These are phyloP conservation scores for Elymnias hypermnestra DNA, from an alignment of 1,140 invertebrate genomes.

Conservation along the genomic window DNA sequence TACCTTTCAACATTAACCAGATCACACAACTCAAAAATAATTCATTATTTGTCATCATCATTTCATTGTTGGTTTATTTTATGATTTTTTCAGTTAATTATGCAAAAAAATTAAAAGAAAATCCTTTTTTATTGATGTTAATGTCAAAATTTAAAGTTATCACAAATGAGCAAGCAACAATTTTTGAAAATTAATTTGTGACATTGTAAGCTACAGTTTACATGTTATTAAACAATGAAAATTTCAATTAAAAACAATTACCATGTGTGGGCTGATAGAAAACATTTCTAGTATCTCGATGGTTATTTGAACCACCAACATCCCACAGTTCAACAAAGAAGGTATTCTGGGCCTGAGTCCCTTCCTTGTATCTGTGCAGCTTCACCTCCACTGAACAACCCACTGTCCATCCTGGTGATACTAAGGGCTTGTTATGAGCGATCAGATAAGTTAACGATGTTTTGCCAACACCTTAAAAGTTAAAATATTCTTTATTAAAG, in stretches of 20 bases:
- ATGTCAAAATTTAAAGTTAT: too few relatives aligned
- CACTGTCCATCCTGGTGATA: slow-evolving; percentile 94
- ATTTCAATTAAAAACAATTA: slow-evolving; percentile 44
- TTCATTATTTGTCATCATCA: too few relatives aligned
- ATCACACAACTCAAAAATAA: too few relatives aligned
- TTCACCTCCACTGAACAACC: slow-evolving; percentile 97
- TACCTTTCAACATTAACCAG: too few relatives aligned
- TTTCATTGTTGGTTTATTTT: too few relatives aligned
- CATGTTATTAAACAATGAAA: neutral
- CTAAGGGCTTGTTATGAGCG: slow-evolving; percentile 89
- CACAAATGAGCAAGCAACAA: too few relatives aligned
- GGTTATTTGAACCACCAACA: slow-evolving; percentile 94
- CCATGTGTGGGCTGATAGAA: slow-evolving; percentile 97
- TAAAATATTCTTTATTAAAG: too few relatives aligned
- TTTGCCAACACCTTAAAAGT: slow-evolving; percentile 92
- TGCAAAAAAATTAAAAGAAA: too few relatives aligned
- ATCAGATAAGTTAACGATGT: slow-evolving; percentile 95
- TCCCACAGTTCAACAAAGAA: slow-evolving; percentile 98
- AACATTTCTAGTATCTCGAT: slow-evolving; percentile 92
- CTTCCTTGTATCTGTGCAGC: slow-evolving; percentile 96
- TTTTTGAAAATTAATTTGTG: too few relatives aligned
- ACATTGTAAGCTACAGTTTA: neutral
- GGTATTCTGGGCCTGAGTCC: slow-evolving; percentile 91
- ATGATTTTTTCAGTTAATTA: too few relatives aligned
- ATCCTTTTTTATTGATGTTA: too few relatives aligned